Evolutionary conservation across 1,140 invertebrate genomes (phyloP).

Genomic region (Atta texana): DNA sequence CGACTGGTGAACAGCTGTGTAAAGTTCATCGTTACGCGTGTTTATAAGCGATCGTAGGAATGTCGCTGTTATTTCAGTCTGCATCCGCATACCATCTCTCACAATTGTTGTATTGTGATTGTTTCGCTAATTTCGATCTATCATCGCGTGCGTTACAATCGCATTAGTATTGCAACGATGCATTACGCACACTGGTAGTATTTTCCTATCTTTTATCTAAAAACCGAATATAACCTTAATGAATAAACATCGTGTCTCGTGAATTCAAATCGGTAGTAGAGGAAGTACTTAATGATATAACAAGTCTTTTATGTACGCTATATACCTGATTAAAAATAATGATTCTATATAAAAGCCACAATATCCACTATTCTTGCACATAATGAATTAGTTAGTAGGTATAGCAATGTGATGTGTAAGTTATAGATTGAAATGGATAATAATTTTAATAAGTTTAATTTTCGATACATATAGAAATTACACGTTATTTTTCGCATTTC

Average conservation of each 20-base stretch:
- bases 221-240: conserved; percentile 8
- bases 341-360: background rate
- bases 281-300: background rate
- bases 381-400: background rate
- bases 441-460: background rate
- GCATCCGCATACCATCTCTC: conserved; percentile 40
- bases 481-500: background rate
- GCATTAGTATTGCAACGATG: background rate
- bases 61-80: conserved; percentile 42
- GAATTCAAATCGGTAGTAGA: background rate
- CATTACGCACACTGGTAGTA: background rate
- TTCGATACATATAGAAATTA: background rate
- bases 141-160: conserved; percentile 1
- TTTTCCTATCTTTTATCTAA: conserved; percentile 7
- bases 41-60: conserved; percentile 58
- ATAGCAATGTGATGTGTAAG: background rate
- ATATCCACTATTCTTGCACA: background rate
- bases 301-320: background rate
- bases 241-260: conserved; percentile 18
- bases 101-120: conserved; percentile 36
- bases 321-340: background rate
- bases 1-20: conserved; percentile 35
- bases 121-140: conserved; percentile 29
- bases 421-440: conserved; percentile 5
- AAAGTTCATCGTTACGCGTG: conserved; percentile 49